A percentile compares a stretch with the other conserved stretches of the same genome.
phyloP scores from a whole-genome alignment of 2,888 invertebrate species.

The Drosophila subquinaria region DNA sequence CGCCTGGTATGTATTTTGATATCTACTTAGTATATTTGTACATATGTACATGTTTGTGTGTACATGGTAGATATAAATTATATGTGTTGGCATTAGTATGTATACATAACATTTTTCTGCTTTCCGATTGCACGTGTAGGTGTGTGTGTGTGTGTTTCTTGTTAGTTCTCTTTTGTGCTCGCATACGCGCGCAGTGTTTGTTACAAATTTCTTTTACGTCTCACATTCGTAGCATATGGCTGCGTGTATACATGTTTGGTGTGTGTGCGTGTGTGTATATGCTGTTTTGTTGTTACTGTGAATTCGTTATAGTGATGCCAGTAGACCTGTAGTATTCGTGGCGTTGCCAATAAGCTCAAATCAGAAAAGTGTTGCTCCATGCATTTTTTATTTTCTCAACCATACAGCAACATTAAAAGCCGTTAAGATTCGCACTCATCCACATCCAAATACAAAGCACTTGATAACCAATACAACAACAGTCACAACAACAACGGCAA shows the following conservation, averaged over 20 bases:
- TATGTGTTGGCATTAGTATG: conserved; percentile 53
- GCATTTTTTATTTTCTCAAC: conserved; percentile 25
- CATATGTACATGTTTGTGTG: conserved; percentile 21
- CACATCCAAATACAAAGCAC: conserved; percentile 56
- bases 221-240: conserved; percentile 61
- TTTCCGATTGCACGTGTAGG: conserved; percentile 40
- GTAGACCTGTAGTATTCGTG: conserved; percentile 11
- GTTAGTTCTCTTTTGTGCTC: conserved; percentile 52
- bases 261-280: conserved; percentile 28
- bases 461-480: conserved; percentile 49
- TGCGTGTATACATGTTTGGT: conserved; percentile 8
- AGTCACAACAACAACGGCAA: conserved; percentile 52
- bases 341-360: conserved; percentile 49
- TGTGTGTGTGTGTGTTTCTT: conserved; percentile 41
- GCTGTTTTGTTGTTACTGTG: conserved; percentile 72
- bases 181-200: conserved; percentile 65
- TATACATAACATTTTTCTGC: conserved; percentile 66
- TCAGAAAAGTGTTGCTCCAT: conserved; percentile 45
- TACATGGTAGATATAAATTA: conserved; percentile 28
- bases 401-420: conserved; percentile 62
- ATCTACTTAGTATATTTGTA: conserved; percentile 34
- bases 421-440: conserved; percentile 69
- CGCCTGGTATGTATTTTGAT: conserved; percentile 74
- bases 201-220: conserved; percentile 50
- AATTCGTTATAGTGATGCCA: conserved; percentile 73